phyloP scores from a whole-genome alignment of 35 echinoderm and acorn worm species.

The Apostichopus japonicus region DNA sequence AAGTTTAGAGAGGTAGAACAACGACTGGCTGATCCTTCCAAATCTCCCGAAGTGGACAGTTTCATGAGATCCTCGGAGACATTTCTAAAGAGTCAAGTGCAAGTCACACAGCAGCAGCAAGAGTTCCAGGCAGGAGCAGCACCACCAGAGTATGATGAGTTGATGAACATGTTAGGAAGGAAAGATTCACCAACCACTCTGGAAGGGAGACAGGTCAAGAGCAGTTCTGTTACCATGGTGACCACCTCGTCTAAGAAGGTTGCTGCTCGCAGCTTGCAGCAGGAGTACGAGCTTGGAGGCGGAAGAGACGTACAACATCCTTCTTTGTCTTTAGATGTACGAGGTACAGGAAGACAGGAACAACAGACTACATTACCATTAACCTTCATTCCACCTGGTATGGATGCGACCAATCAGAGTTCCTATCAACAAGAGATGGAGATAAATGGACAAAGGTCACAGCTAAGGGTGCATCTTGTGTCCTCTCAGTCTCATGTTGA shows the following conservation, averaged over 20 bases:
- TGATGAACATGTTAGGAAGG: constrained; percentile 35
- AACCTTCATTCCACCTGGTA: constrained; percentile 13
- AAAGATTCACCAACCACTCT: neutral
- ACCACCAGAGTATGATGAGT: constrained; percentile 27
- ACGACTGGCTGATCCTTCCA: constrained; percentile 23
- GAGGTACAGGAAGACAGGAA: neutral
- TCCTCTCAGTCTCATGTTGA: neutral
- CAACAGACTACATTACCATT: neutral
- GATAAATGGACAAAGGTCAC: neutral
- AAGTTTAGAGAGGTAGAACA: constrained; percentile 28
- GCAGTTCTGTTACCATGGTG: neutral
- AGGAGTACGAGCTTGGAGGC: neutral
- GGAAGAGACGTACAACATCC: neutral
- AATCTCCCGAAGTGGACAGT: neutral
- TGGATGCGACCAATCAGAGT: neutral
- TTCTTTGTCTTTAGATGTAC: neutral
- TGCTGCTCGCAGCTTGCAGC: neutral
- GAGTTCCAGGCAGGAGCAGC: neutral
- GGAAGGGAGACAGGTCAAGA: neutral
- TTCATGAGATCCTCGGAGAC: neutral
- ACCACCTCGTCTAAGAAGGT: neutral
- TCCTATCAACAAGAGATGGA: neutral
- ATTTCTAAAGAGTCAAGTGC: neutral
- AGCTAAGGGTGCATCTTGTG: neutral
- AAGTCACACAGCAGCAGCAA: neutral